Evolutionary conservation across 2,113 vertebrate genomes (phyloP).

Genomic region (Nibea albiflora): DNA sequence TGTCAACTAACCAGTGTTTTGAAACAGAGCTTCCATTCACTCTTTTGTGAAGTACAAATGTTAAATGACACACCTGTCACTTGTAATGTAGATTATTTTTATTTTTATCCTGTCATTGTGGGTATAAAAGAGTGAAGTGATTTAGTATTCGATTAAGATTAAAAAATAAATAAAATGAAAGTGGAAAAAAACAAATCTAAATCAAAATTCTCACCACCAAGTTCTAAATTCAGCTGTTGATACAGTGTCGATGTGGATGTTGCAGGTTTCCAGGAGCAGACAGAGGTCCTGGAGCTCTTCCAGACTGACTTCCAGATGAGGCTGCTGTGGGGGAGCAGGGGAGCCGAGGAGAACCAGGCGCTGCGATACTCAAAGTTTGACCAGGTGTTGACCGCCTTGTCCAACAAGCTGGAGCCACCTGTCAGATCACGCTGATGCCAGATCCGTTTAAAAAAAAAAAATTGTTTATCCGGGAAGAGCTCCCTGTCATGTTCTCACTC

Average conservation of each 20-base stretch:
- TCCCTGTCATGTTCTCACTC: not conserved
- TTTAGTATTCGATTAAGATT: no score
- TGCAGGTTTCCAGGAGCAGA: constrained; percentile 88
- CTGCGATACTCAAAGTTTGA: constrained; percentile 92
- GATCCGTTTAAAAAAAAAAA: not conserved
- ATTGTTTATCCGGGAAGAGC: not conserved
- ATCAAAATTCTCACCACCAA: not conserved
- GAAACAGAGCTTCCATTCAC: no score
- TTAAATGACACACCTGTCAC: not conserved
- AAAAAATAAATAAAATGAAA: no score
- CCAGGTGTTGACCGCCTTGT: constrained; percentile 93
- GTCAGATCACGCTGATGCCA: constrained; percentile 69
- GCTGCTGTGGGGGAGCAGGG: constrained; percentile 93
- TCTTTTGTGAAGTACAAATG: not conserved
- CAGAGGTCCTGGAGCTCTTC: constrained; percentile 90
- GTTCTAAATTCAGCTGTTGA: not conserved
- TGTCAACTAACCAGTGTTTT: not conserved
- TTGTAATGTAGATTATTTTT: not conserved
- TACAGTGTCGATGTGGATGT: not conserved
- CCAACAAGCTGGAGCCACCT: constrained; percentile 91
- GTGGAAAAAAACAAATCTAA: no score
- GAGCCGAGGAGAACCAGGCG: constrained; percentile 87
- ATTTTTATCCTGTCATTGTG: not conserved
- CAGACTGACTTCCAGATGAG: constrained; percentile 96
- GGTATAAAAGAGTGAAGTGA: no score